Conservation (phyloP, 2,888 invertebrate genomes). For the Cancer borealis region DNA sequence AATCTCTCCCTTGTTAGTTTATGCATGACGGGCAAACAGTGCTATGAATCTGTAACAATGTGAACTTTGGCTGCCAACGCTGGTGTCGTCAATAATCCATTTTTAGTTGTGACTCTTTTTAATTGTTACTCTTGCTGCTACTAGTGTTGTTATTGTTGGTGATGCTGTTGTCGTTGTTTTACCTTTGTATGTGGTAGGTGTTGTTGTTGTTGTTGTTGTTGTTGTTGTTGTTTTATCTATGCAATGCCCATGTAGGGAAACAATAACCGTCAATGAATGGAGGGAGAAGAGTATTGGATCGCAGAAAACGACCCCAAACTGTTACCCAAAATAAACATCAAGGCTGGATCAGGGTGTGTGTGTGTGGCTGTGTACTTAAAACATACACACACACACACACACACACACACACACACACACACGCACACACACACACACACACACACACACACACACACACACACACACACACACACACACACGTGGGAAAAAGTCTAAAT, state of each 20-base stretch:
- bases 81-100: background rate
- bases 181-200: background rate
- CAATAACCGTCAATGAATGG: conserved; percentile 30
- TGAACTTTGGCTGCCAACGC: background rate
- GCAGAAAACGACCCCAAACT: background rate
- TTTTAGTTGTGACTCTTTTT: background rate
- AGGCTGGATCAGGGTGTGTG: background rate
- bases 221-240: conserved; percentile 1
- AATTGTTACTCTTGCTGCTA: background rate
- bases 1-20: background rate
- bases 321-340: conserved; percentile 30
- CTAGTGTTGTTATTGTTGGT: background rate
- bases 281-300: conserved; percentile 18
- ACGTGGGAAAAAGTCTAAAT: background rate
- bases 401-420: background rate
- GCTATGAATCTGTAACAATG: background rate
- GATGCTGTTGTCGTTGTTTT: background rate
- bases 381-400: background rate
- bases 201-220: background rate
- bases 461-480: conserved; percentile 37
- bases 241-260: background rate
- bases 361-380: background rate
- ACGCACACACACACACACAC: conserved; percentile 20
- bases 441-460: conserved; percentile 29
- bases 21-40: background rate